Evolutionary conservation across 64 coral and sea anemone species (phyloP).

Genomic region (Actinia tenebrosa): DNA sequence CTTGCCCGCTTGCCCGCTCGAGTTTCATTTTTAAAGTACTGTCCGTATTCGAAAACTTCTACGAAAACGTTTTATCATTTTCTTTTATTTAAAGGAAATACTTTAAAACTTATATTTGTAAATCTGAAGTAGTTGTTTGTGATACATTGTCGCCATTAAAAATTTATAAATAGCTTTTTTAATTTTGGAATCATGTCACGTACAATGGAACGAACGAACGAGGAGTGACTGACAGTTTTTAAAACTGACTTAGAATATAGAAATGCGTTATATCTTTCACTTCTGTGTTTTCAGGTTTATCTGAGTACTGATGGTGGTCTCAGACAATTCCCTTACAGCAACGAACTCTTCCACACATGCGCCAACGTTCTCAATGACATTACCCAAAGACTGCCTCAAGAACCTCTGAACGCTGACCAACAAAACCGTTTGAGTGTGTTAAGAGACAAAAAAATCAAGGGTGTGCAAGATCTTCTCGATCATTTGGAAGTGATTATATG

Average conservation of each 20-base stretch:
- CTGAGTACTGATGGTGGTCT: slow-evolving; percentile 46
- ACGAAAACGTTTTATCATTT: too few species aligned
- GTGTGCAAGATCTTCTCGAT: slow-evolving; percentile 53
- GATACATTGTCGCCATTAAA: too few species aligned
- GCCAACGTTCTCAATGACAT: slow-evolving; percentile 59
- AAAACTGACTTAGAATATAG: background rate
- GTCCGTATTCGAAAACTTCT: too few species aligned
- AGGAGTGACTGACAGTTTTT: too few species aligned
- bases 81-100: too few species aligned
- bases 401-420: slow-evolving; percentile 34
- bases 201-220: too few species aligned
- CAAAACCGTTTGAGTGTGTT: slow-evolving; percentile 39
- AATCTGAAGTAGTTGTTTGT: too few species aligned
- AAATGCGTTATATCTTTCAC: background rate
- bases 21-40: too few species aligned
- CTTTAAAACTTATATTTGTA: too few species aligned
- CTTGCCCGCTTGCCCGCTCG: too few species aligned
- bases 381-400: slow-evolving; percentile 37
- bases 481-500: slow-evolving; percentile 77
- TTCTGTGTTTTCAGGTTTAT: slow-evolving; percentile 21
- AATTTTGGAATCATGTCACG: too few species aligned
- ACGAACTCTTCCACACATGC: slow-evolving; percentile 83
- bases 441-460: slow-evolving; percentile 52
- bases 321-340: slow-evolving; percentile 57
- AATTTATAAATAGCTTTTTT: too few species aligned